Conservation (phyloP, 2,797 vertebrate species). For the Myotis myotis region DNA sequence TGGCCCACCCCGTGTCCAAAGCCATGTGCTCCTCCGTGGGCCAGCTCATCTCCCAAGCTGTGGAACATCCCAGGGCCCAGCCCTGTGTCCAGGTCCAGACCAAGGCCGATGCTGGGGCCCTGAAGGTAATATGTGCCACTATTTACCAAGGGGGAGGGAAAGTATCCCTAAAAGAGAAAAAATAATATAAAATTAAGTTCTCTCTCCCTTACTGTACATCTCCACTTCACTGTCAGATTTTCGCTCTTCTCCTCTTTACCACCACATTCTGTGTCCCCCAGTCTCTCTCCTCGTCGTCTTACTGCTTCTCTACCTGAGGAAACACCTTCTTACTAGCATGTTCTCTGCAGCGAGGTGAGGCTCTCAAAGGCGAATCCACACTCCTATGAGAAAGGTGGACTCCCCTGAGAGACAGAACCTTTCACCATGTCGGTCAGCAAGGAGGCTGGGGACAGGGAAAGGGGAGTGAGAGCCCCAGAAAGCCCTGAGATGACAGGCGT, state of each 20-base stretch:
- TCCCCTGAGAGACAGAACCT: neutral
- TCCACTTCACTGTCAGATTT: neutral
- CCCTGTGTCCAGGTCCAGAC: neutral
- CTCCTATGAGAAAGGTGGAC: neutral
- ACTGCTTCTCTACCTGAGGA: neutral
- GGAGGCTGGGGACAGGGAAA: neutral
- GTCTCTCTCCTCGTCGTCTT: neutral
- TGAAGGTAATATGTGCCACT: neutral
- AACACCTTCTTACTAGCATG: neutral
- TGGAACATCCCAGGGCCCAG: neutral
- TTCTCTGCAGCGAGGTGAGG: neutral
- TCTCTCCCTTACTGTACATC: neutral
- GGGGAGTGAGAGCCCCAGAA: neutral
- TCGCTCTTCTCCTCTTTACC: neutral
- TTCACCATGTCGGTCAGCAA: neutral
- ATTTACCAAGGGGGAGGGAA: neutral
- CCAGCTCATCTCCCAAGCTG: neutral
- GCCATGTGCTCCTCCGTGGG: neutral
- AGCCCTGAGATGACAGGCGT: neutral
- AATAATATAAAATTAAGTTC: neutral
- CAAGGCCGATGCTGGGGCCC: neutral
- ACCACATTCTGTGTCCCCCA: neutral
- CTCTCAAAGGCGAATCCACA: neutral
- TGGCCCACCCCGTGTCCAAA: neutral
- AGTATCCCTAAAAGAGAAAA: neutral